A percentile compares a stretch with the other conserved stretches of the same genome.
Evolutionary conservation across 2,888 invertebrate genomes (phyloP).

Genomic region (Julus scanicus): DNA sequence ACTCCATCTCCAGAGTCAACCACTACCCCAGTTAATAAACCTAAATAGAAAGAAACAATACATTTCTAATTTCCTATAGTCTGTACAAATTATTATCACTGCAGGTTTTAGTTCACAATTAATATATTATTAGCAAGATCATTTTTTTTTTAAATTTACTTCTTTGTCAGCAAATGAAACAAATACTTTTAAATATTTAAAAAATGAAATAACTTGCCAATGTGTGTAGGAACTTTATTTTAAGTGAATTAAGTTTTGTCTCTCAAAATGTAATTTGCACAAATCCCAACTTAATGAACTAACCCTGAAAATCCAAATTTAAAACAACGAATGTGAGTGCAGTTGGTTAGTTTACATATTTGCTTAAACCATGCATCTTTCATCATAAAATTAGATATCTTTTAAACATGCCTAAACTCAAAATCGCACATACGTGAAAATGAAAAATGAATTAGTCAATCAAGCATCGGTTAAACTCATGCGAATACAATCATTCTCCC

Average conservation of each 20-base stretch:
- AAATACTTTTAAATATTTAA: too few species aligned
- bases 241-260: too few species aligned
- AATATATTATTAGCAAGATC: too few species aligned
- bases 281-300: too few species aligned
- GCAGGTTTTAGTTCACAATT: too few species aligned
- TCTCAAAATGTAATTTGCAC: too few species aligned
- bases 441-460: not conserved
- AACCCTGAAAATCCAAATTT: not conserved
- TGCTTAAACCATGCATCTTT: not conserved
- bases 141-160: too few species aligned
- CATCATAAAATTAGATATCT: not conserved
- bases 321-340: not conserved
- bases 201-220: too few species aligned
- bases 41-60: not conserved
- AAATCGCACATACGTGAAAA: not conserved
- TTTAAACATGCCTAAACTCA: not conserved
- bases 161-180: too few species aligned
- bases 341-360: not conserved
- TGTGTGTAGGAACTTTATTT: too few species aligned
- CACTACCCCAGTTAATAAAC: slow-evolving; percentile 91
- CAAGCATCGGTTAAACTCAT: not conserved
- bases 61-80: too few species aligned
- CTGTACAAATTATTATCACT: too few species aligned
- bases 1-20: slow-evolving; percentile 99
- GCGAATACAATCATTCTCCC: not conserved